A percentile compares a stretch with the other conserved stretches of the same genome.
phyloP scores from a whole-genome alignment of 2,797 vertebrate species.

The Enteromius anoplus region DNA sequence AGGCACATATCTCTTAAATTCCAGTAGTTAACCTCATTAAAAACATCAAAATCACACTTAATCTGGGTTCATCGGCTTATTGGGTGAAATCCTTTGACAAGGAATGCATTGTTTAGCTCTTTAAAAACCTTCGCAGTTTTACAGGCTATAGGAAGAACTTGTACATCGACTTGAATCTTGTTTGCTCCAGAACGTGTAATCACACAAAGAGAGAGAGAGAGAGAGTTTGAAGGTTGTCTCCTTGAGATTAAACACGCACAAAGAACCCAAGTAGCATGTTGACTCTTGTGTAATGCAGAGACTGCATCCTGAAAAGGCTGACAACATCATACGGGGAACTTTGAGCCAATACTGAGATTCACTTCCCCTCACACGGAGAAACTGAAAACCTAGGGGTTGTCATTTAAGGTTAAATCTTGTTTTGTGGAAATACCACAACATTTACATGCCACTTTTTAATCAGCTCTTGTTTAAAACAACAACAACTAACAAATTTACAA shows the following conservation, averaged over 20 bases:
- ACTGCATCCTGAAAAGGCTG: conserved; percentile 45
- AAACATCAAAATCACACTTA: conserved; percentile 32
- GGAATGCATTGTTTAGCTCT: conserved; percentile 20
- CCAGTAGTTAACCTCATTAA: conserved; percentile 29
- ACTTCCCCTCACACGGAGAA: background rate
- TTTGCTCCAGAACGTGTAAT: conserved; percentile 20
- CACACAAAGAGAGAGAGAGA: conserved; percentile 4
- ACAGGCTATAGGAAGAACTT: conserved; percentile 2
- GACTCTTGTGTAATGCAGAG: conserved; percentile 10
- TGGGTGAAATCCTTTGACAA: conserved; percentile 41
- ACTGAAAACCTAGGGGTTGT: background rate
- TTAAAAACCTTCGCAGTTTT: conserved; percentile 12
- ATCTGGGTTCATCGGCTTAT: conserved; percentile 32
- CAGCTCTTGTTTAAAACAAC: background rate
- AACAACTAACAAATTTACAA: background rate
- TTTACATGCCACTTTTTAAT: background rate
- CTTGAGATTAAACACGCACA: conserved; percentile 23
- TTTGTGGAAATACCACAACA: background rate
- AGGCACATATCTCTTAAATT: background rate
- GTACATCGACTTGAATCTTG: background rate
- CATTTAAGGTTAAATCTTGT: background rate
- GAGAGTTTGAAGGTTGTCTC: conserved; percentile 18
- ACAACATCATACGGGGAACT: conserved; percentile 19
- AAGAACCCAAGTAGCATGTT: background rate
- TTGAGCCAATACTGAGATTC: conserved; percentile 4